Evolutionary conservation across 1,140 invertebrate genomes (phyloP), one percentile per base, ranked within the genome.

Genomic region (Elymnias hypermnestra): DNA sequence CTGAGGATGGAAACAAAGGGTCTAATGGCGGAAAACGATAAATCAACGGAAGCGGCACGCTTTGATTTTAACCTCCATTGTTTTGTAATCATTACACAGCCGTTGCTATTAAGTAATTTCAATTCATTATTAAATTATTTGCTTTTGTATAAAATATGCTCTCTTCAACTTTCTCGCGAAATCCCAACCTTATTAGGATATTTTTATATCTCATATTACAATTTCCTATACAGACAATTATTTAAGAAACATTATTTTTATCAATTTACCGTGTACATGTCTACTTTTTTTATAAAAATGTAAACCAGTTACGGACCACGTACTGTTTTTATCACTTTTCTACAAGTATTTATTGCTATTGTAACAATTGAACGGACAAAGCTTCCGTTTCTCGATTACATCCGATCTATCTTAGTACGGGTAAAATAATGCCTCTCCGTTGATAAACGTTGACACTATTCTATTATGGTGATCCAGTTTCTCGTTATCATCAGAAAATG

Each of bases 11-110:
- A 63, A 64, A 74, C 63, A 76, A 68, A 72, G 66, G 44, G 57
- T 46, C 58, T 53, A 54, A 53, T 60, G 68, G 63, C 57, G 51
- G 59, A 60, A 64, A 56, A 40, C 61, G 57, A 77, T 76, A 74
- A 76, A 71, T 77, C 66, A 72, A 67, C 67, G 53, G 58, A 67
- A 62, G 66, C 73, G 65, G 71, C 39, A 43, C 57, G 42, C 63
- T 68, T 72, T 68, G 59, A 70, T 74, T 64, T 62, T 57, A 62
- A 57, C 50, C 49, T 59, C 51, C 45, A 66, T 68, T 71, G 63
- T 73, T 70, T 60, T 50, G 47, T 67, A 68, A 65, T 64, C 53
- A 55, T 50, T 53, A 59, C 31, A 54, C 46, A 40, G 38, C 28
- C 23, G 19, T 37, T 52, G 28, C 29, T 45, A 40, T 45, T 44